phyloP scores from a whole-genome alignment of 2,797 vertebrate species.

The Macrochelys suwanniensis region DNA sequence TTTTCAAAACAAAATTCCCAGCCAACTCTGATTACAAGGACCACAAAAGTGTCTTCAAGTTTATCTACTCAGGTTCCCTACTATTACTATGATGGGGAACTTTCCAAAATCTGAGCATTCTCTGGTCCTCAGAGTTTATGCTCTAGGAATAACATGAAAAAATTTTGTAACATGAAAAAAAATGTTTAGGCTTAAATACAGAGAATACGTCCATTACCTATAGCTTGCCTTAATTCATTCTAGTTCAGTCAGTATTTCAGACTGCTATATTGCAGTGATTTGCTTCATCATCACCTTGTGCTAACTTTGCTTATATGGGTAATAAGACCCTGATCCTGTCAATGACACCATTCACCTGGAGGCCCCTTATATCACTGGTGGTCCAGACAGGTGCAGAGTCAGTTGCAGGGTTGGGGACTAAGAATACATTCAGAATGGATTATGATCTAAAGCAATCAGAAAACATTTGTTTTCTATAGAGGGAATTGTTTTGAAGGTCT shows the following conservation, averaged over 20 bases:
- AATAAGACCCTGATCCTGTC: background rate
- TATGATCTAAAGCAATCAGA: background rate
- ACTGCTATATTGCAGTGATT: background rate
- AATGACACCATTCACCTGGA: background rate
- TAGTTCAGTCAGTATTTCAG: background rate
- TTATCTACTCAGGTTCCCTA: background rate
- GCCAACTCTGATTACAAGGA: background rate
- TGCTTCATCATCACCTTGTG: background rate
- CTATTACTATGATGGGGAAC: background rate
- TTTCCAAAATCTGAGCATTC: background rate
- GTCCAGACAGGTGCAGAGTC: background rate
- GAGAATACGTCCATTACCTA: fast-evolving
- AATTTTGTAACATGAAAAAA: background rate
- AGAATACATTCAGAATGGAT: background rate
- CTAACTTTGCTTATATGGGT: background rate
- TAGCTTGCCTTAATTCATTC: background rate
- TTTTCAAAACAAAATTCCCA: background rate
- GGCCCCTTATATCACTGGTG: background rate
- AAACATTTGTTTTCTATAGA: background rate
- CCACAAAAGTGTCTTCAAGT: background rate
- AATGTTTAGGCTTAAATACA: background rate
- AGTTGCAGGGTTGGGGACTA: background rate
- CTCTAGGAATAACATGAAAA: background rate
- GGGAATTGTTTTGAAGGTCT: background rate
- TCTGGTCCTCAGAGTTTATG: background rate